Evolutionary conservation across 2,797 vertebrate genomes (phyloP), one percentile per base, ranked within the genome.

Genomic region (Bradypodion pumilum): DNA sequence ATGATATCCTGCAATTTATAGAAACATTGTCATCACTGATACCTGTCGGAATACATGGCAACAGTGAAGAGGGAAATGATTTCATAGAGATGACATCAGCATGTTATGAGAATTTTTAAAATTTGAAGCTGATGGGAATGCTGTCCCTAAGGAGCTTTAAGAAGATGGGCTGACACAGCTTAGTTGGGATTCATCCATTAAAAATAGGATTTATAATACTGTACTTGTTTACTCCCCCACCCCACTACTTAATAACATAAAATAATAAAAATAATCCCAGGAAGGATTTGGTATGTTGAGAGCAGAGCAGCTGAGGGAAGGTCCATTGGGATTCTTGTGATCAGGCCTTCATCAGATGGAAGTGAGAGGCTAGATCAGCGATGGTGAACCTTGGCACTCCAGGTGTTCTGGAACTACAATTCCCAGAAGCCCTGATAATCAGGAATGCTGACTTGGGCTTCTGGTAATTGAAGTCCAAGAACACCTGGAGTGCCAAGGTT

Each of bases 1-100:
- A 83, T 40, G 73, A n/a, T 78, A 81, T 25, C 19, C n/a, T 59
- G 63, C 73, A 59, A 70, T 85, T 85, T 85, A 83, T 81, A 81
- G 73, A 69, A 77, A 77, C 37, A 35, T 29, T 6, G 12, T 76
- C 81, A 76, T 7, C 46, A 69, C 10, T 35, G 25, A 25, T 68
- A 66, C 49, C 77, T 74, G 6, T 49, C n/a, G 63, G 44, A 25
- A 66, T 46, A 8, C 21, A 56, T 32, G 42, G 25, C 63, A n/a
- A 65, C 13, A 35, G 19, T 60, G 52, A 46, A 10, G 7, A 1
- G 49, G 63, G 42, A 52, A 56, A 29, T 85, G 79, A 81, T 85
- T 76, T 85, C 84, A 70, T 70, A 80, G 27, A 5, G 19, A 63
- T 85, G 65, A 85, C 19, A 46, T 85, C 84, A 81, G 27, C 63